Evolutionary conservation across 2,888 invertebrate genomes (phyloP), one percentile per base, ranked within the genome.

Genomic region (Anorthoa munda): DNA sequence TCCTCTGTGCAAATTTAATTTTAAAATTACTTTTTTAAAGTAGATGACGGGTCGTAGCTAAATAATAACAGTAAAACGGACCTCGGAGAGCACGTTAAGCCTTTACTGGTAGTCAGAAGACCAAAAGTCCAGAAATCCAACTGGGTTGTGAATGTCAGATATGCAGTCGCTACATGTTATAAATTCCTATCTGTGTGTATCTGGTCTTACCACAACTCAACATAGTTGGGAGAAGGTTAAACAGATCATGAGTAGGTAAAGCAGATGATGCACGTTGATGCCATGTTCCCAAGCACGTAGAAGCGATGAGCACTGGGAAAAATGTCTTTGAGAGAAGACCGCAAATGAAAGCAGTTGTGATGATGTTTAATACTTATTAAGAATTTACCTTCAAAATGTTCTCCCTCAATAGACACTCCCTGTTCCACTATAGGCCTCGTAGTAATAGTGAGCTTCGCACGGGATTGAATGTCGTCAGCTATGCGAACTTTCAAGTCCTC

Each of bases 401-500:
- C 93, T 48, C 86, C 92, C 67, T 89, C 89, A 0, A 89, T 26
- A 4, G 91, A 89, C 46, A 82, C 23, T 31, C 92, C 88, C 17
- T 92, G 88, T 13, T 48, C 70, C 0, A 80, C 67, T 0, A 72
- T 58, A 0, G 92, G 90, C 50, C 86, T 90, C 0, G 94, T 94
- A 1, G 95, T 95, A n/a, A 95, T 93, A 4, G 85, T 81, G 0
- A 90, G 83, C 31, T 88, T 92, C 0, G 90, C 91, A 21, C 92
- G 88, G 12, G 74, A 86, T 53, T 91, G 87, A 2, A 95, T 89
- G 51, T 94, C 92, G 11, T 91, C 90, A 0, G 84, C 86, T 31
- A 95, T 72, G 2, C 88, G 87, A 13, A 26, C 18, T 74, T 89
- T 92, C 45, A 95, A 78, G 4, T 94, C 91, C 69, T 91, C 88